Conservation (phyloP, 2,113 vertebrate species). For the Spea multiplicata region DNA sequence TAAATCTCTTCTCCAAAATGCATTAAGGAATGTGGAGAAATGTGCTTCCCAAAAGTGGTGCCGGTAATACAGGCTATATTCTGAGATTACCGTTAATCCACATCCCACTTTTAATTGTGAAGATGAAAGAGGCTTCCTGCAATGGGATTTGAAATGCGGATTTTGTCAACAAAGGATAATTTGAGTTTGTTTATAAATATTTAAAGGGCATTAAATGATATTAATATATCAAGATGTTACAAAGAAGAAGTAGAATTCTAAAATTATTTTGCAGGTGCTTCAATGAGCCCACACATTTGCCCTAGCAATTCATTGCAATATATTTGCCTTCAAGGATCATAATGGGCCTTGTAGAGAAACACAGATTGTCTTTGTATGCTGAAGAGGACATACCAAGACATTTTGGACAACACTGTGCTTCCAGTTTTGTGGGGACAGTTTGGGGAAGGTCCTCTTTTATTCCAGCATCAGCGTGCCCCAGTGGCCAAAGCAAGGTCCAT, state of each 20-base stretch:
- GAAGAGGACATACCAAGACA: too few species aligned
- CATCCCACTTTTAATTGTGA: conserved; percentile 10
- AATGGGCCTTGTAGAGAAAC: too few species aligned
- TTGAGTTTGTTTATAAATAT: conserved; percentile 11
- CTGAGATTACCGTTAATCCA: conserved; percentile 3
- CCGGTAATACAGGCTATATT: conserved; percentile 6
- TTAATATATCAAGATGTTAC: conserved; percentile 3
- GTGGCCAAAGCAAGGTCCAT: too few species aligned
- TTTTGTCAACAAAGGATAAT: conserved; percentile 11
- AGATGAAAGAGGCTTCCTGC: background rate
- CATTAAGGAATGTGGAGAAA: background rate
- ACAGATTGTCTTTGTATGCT: too few species aligned
- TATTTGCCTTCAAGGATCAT: too few species aligned
- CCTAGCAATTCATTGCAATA: too few species aligned
- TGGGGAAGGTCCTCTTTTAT: too few species aligned
- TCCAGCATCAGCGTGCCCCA: too few species aligned
- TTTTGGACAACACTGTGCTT: too few species aligned
- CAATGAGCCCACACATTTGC: too few species aligned
- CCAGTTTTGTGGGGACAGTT: too few species aligned
- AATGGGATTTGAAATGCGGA: conserved; percentile 1
- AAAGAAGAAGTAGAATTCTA: background rate
- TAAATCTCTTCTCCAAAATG: conserved; percentile 19
- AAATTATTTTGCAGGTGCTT: background rate
- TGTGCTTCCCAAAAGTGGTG: conserved; percentile 10
- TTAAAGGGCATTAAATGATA: conserved; percentile 5